Evolutionary conservation across 2,113 vertebrate species (phyloP).

Genomic region (Melanerpes aurifrons): DNA sequence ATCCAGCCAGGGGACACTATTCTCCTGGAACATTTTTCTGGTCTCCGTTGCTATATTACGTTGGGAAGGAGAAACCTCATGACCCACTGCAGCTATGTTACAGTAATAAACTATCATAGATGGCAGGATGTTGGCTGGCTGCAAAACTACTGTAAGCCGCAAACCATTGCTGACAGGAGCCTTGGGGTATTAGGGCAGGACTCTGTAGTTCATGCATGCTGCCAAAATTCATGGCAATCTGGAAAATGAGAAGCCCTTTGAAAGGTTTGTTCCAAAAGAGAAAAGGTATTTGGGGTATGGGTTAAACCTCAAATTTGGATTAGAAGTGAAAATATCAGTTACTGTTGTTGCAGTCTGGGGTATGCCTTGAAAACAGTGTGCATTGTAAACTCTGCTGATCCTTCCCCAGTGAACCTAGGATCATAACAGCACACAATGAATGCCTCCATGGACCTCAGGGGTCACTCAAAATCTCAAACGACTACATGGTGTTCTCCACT

Average conservation of each 20-base stretch:
- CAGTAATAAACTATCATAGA: neutral
- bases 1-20: neutral
- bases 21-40: neutral
- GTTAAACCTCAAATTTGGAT: neutral
- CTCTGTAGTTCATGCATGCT: neutral
- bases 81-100: neutral
- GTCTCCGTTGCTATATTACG: neutral
- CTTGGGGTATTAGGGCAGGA: neutral
- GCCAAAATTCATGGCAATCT: neutral
- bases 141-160: neutral
- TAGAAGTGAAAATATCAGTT: neutral
- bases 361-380: neutral
- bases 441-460: neutral
- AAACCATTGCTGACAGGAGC: neutral
- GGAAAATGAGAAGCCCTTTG: neutral
- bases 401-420: neutral
- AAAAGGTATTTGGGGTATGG: neutral
- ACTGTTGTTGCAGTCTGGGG: neutral
- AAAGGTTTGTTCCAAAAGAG: neutral
- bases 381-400: neutral
- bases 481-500: neutral
- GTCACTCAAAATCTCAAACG: neutral
- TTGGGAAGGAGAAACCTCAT: neutral
- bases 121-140: neutral
- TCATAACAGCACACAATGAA: neutral